These are phyloP conservation scores for Chiridota heheva DNA, from an alignment of 35 echinoderm and acorn worm species.

Conservation along the genomic window DNA sequence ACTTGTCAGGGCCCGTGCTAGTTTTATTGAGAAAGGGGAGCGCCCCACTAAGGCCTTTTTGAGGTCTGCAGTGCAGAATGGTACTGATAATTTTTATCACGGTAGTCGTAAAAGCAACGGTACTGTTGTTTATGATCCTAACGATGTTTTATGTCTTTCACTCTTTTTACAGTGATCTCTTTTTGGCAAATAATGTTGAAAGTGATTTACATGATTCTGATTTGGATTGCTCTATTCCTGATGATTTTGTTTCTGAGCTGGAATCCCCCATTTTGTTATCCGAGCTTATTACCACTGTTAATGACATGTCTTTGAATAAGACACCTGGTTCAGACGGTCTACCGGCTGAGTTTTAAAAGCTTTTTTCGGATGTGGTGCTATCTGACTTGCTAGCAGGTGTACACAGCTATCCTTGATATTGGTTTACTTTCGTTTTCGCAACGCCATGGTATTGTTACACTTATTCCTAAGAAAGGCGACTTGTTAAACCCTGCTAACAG, in stretches of 20 bases:
- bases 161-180: background rate
- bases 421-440: background rate
- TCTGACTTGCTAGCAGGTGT: background rate
- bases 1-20: no score
- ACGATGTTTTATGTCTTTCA: background rate
- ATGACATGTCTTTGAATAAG: background rate
- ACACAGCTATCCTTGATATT: background rate
- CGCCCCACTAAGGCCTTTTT: no score
- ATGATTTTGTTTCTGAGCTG: background rate
- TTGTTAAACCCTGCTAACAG: constrained; percentile 3
- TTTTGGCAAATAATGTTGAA: background rate
- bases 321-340: background rate
- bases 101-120: no score
- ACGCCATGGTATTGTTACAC: background rate
- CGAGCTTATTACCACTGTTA: background rate
- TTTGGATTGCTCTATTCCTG: background rate
- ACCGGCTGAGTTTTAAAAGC: background rate
- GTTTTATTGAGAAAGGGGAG: no score
- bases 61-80: no score
- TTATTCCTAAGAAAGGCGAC: constrained; percentile 2
- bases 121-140: background rate
- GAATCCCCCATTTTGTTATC: background rate
- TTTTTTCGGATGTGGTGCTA: background rate
- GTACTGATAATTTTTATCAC: no score
- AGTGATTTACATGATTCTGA: background rate